Evolutionary conservation across 2,113 vertebrate species (phyloP).

Genomic region (Scytalopus superciliaris): DNA sequence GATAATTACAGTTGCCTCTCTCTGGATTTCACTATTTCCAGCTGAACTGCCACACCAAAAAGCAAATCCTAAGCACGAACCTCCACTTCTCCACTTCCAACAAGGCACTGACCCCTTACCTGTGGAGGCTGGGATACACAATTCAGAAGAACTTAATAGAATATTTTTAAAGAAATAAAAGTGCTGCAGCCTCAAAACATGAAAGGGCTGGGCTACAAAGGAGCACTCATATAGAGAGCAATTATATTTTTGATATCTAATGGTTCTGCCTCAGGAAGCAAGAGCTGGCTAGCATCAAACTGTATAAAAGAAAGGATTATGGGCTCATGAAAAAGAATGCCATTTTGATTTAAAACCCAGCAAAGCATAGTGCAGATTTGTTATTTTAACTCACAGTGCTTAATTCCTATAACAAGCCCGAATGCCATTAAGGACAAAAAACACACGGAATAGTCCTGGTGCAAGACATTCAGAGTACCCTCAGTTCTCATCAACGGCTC

Average conservation of each 20-base stretch:
- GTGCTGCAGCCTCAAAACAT: slow-evolving; percentile 49
- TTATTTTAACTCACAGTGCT: slow-evolving; percentile 55
- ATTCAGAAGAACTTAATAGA: slow-evolving; percentile 35
- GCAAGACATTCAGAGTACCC: slow-evolving; percentile 47
- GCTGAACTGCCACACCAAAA: slow-evolving; percentile 8
- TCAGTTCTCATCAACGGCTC: not conserved
- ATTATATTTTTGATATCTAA: slow-evolving; percentile 64
- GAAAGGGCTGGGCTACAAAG: slow-evolving; percentile 58
- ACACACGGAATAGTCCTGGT: not conserved
- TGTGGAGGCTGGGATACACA: slow-evolving; percentile 26
- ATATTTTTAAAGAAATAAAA: slow-evolving; percentile 64
- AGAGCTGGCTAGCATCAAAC: slow-evolving; percentile 52
- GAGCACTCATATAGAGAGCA: slow-evolving; percentile 39
- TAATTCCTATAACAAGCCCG: slow-evolving; percentile 54
- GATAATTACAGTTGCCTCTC: slow-evolving; percentile 46
- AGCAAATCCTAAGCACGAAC: not conserved
- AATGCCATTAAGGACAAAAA: slow-evolving; percentile 40
- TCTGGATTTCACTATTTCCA: slow-evolving; percentile 34
- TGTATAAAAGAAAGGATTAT: slow-evolving; percentile 60
- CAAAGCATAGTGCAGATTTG: slow-evolving; percentile 58
- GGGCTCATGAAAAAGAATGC: slow-evolving; percentile 32
- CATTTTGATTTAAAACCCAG: slow-evolving; percentile 63
- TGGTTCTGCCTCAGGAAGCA: slow-evolving; percentile 62
- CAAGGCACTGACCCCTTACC: slow-evolving; percentile 19
- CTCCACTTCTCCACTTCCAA: not conserved